A percentile compares a stretch with the other conserved stretches of the same genome.
These are phyloP conservation scores for Chlorodrepanis virens DNA, from an alignment of 2,113 vertebrate genomes.

Conservation along the genomic window DNA sequence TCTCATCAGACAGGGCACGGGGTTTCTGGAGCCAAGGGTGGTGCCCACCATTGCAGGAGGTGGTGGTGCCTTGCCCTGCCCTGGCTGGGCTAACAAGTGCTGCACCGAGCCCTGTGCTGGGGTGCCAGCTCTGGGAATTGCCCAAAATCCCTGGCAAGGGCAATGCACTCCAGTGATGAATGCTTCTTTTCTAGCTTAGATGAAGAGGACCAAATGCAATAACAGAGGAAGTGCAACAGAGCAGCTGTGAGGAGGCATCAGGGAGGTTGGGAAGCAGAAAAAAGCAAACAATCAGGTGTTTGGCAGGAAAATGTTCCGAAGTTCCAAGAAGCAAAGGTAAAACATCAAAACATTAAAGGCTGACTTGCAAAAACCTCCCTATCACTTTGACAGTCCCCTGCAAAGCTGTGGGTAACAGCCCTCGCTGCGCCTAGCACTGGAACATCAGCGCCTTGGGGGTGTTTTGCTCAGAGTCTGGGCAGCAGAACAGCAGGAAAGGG, in stretches of 20 bases:
- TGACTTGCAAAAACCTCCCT: neutral
- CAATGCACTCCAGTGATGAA: neutral
- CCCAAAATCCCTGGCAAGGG: neutral
- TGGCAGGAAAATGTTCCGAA: neutral
- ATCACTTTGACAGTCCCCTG: neutral
- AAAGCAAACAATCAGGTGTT: neutral
- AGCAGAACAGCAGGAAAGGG: neutral
- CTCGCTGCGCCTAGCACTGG: neutral
- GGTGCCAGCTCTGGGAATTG: neutral
- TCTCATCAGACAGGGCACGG: neutral
- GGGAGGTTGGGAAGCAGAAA: neutral
- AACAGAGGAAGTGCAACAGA: neutral
- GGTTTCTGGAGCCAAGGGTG: neutral
- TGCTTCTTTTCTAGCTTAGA: neutral
- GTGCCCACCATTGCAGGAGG: rapidly evolving
- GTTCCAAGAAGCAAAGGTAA: neutral
- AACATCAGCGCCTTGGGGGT: neutral
- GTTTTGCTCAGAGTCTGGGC: neutral
- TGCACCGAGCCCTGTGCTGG: neutral
- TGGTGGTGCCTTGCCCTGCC: neutral
- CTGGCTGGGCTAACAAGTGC: rapidly evolving
- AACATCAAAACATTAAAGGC: neutral
- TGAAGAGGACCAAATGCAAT: neutral
- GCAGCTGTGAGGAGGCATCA: neutral
- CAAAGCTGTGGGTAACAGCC: neutral